Evolutionary conservation across 2,888 invertebrate species (phyloP).

Genomic region (Pyrochroa serraticornis): DNA sequence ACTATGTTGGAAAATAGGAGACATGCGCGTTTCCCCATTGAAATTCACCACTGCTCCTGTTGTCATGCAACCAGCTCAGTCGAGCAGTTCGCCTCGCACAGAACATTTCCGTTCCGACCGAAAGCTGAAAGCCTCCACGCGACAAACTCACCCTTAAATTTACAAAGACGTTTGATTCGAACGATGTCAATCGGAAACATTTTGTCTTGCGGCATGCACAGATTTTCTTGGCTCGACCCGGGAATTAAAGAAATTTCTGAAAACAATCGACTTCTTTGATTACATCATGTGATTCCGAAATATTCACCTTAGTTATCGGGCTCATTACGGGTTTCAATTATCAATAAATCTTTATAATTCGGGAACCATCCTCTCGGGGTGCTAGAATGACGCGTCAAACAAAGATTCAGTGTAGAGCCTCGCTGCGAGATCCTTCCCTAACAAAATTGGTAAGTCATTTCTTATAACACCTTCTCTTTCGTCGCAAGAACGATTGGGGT

Average conservation of each 20-base stretch:
- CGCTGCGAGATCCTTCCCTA: slow-evolving; percentile 16
- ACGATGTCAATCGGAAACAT: background rate
- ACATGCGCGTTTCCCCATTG: slow-evolving; percentile 43
- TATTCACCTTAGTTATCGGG: slow-evolving; percentile 33
- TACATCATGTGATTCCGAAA: slow-evolving; percentile 31
- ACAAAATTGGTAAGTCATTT: slow-evolving; percentile 29
- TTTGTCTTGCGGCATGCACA: background rate
- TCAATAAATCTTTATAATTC: slow-evolving; percentile 38
- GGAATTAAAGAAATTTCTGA: slow-evolving; percentile 29
- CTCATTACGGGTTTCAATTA: slow-evolving; percentile 35
- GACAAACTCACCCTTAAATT: background rate
- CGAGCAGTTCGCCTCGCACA: slow-evolving; percentile 42
- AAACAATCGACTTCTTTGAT: slow-evolving; percentile 31
- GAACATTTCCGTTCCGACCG: slow-evolving; percentile 27
- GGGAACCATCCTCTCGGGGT: slow-evolving; percentile 28
- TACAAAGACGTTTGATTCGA: no score
- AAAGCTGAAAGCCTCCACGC: slow-evolving; percentile 11
- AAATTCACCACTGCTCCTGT: slow-evolving; percentile 43
- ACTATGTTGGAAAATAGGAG: slow-evolving; percentile 44
- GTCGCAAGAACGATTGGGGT: slow-evolving; percentile 15
- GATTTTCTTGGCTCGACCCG: no score
- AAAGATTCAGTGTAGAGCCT: slow-evolving; percentile 26
- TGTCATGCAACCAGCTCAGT: slow-evolving; percentile 45
- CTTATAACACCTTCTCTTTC: slow-evolving; percentile 16
- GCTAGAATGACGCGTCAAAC: slow-evolving; percentile 26